phyloP scores from a whole-genome alignment of 2,113 vertebrate genomes.

The Alaudala cheleensis region DNA sequence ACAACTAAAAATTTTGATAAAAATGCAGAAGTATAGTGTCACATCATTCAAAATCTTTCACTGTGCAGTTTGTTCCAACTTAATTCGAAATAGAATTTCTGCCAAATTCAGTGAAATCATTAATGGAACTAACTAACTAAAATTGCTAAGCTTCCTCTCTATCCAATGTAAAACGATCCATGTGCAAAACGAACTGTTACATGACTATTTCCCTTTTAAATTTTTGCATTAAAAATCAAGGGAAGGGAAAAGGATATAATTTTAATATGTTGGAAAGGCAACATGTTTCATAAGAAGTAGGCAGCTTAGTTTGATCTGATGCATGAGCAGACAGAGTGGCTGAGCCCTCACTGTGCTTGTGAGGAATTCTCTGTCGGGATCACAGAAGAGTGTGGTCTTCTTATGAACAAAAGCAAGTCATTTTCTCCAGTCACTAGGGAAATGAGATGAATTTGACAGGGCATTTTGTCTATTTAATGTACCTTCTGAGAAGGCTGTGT shows the following conservation, averaged over 20 bases:
- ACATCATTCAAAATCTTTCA: conserved; percentile 34
- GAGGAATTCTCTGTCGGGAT: neutral
- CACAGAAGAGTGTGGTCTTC: neutral
- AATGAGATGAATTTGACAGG: neutral
- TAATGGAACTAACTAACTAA: conserved; percentile 9
- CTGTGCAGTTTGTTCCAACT: conserved; percentile 7
- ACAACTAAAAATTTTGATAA: conserved; percentile 59
- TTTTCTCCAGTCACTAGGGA: neutral
- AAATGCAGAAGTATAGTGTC: conserved; percentile 1
- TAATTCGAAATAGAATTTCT: conserved; percentile 8
- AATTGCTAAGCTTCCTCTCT: neutral
- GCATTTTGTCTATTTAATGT: neutral
- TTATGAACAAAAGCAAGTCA: neutral
- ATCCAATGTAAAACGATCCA: neutral
- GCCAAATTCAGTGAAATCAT: neutral
- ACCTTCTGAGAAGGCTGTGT: neutral
- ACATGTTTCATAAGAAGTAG: neutral
- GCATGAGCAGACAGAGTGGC: neutral
- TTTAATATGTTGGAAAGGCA: neutral
- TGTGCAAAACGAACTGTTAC: neutral
- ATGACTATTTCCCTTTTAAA: conserved; percentile 21
- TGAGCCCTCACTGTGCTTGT: neutral
- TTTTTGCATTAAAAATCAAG: conserved; percentile 1
- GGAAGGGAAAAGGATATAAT: neutral
- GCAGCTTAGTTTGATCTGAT: neutral